Conservation (phyloP, 2,888 invertebrate species). For the Machimus atricapillus region DNA sequence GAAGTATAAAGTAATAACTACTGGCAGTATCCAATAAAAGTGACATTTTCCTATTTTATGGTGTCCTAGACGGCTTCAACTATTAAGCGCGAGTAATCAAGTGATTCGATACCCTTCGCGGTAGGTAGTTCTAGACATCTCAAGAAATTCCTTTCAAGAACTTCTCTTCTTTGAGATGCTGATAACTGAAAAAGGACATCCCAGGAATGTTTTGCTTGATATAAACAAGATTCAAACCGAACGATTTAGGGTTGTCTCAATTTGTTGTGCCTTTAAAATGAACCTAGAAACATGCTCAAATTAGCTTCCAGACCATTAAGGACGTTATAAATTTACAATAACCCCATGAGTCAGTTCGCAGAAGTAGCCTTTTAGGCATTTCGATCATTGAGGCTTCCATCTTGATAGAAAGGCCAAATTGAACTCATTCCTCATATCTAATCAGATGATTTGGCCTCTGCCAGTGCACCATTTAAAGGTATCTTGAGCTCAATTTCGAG, state of each 20-base stretch:
- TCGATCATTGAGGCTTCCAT: background rate
- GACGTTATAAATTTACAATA: slow-evolving; percentile 33
- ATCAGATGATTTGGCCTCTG: slow-evolving; percentile 42
- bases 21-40: background rate
- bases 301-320: slow-evolving; percentile 41
- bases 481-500: slow-evolving; percentile 19
- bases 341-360: slow-evolving; percentile 41
- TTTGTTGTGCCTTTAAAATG: slow-evolving; percentile 42
- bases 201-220: slow-evolving; percentile 42
- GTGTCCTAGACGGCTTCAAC: background rate
- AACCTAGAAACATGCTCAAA: slow-evolving; percentile 35
- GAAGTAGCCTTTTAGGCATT: slow-evolving; percentile 35
- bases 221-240: slow-evolving; percentile 40
- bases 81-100: slow-evolving; percentile 15
- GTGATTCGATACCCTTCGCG: slow-evolving; percentile 43
- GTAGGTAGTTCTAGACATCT: slow-evolving; percentile 39
- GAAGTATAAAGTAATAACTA: slow-evolving; percentile 6
- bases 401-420: slow-evolving; percentile 40
- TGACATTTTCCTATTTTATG: slow-evolving; percentile 17
- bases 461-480: slow-evolving; percentile 1
- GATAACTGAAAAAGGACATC: slow-evolving; percentile 3
- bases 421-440: slow-evolving; percentile 42
- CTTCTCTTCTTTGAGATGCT: background rate
- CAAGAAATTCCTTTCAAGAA: background rate
- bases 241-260: slow-evolving; percentile 33